Evolutionary conservation across 2,113 vertebrate species (phyloP), one percentile per base, ranked within the genome.

Genomic region (Myotis brandtii): DNA sequence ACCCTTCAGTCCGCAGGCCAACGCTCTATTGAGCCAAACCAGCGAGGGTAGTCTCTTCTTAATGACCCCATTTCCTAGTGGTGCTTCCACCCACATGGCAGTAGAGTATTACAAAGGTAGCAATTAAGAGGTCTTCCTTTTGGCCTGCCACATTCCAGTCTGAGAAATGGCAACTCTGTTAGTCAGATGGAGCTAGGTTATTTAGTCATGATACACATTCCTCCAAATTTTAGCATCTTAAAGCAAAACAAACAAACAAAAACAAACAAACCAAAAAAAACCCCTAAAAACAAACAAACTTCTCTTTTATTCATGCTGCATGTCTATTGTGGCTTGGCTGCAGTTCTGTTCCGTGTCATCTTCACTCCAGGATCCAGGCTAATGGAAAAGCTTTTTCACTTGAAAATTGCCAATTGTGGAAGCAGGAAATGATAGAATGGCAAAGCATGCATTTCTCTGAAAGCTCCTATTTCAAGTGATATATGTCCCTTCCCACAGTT

Each of bases 311-410:
- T 43, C n/a, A 40, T 73, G 34, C 21, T 54, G 14, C 12, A 27
- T 66, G 10, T 86, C 37, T 32, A 54, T n/a, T 16, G 11, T 48
- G 0, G 9, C 27, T 86, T 81, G 67, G 16, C 11, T 76, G 20
- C 3, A 67, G 40, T 27, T 37, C 46, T 81, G 18, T 84, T 92
- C 50, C 30, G 32, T 67, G 64, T 72, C 37, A 70, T 87, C 69
- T 89, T 96, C 64, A 66, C 90, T 72, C 50, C 67, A 84, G 70
- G 69, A 72, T 66, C 13, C 40, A 73, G 37, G 50, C 30, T 96
- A 92, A 70, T 43, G 48, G 34, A 76, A 48, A 83, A 88, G n/a
- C 27, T 52, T 92, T 96, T 96, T 97, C 56, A n/a, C 50, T 64
- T 83, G 59, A 89, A 93, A 86, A 84, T 91, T 80, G 69, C 27